A percentile compares a stretch with the other conserved stretches of the same genome.
Conservation (phyloP, 1,140 invertebrate species). For the Brachystomella parvula region DNA sequence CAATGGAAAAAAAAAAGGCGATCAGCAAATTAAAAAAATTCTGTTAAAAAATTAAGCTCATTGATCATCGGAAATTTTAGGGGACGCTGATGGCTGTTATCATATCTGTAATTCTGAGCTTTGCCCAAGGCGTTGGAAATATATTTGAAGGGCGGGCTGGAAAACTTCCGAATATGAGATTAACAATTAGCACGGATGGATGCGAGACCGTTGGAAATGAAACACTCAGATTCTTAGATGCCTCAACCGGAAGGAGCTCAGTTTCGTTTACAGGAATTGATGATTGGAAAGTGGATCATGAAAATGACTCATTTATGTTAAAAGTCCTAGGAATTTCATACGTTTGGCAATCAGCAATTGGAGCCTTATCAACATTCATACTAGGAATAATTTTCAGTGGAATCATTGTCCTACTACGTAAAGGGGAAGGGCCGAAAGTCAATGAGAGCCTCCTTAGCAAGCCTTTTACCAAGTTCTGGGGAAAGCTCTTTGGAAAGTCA, state of each 20-base stretch:
- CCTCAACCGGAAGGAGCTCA: not conserved
- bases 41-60: not conserved
- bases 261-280: not conserved
- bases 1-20: no score
- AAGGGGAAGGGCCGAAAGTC: not conserved
- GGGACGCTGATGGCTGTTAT: not conserved
- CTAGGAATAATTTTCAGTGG: not conserved
- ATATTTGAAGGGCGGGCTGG: not conserved
- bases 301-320: not conserved
- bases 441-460: not conserved
- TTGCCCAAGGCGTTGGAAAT: not conserved
- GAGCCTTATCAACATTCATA: not conserved
- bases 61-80: not conserved
- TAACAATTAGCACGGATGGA: not conserved
- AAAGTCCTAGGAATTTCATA: not conserved
- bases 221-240: no score
- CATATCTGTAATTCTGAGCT: not conserved
- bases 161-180: not conserved
- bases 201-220: not conserved
- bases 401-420: not conserved
- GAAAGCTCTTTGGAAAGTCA: not conserved
- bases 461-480: not conserved
- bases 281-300: not conserved
- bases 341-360: not conserved
- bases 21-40: not conserved